Evolutionary conservation across 2,888 invertebrate genomes (phyloP).

Genomic region (Stenurella melanura): DNA sequence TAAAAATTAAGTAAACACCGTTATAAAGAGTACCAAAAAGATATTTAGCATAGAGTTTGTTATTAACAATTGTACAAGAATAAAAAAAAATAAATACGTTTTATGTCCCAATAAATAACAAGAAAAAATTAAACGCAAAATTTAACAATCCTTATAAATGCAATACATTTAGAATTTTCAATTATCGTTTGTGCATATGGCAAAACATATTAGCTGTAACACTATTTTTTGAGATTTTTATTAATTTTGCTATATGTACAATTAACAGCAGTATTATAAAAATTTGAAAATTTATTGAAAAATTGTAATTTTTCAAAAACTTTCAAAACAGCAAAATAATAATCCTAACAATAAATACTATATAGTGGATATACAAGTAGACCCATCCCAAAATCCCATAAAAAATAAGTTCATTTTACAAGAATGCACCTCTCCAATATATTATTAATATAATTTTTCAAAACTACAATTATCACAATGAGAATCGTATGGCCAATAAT

Average conservation of each 20-base stretch:
- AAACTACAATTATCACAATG: constrained; percentile 46
- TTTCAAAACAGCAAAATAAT: constrained; percentile 44
- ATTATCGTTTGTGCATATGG: constrained; percentile 58
- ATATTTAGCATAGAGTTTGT: constrained; percentile 36
- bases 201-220: constrained; percentile 54
- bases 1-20: constrained; percentile 52
- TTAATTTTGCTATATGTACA: constrained; percentile 62
- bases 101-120: constrained; percentile 52
- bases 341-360: constrained; percentile 58
- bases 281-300: constrained; percentile 40
- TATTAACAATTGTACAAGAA: constrained; percentile 49
- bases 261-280: constrained; percentile 55
- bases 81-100: constrained; percentile 55
- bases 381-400: constrained; percentile 42
- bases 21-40: constrained; percentile 52
- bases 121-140: constrained; percentile 46
- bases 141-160: constrained; percentile 50
- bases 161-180: constrained; percentile 44
- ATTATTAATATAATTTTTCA: constrained; percentile 34
- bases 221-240: constrained; percentile 20
- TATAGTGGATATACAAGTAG: constrained; percentile 43
- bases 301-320: constrained; percentile 43
- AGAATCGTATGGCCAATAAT: constrained; percentile 29
- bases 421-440: constrained; percentile 64
- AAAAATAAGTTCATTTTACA: constrained; percentile 54